These are phyloP conservation scores for Rhamphomyia laevipes DNA, from an alignment of 2,888 invertebrate genomes.

Conservation along the genomic window DNA sequence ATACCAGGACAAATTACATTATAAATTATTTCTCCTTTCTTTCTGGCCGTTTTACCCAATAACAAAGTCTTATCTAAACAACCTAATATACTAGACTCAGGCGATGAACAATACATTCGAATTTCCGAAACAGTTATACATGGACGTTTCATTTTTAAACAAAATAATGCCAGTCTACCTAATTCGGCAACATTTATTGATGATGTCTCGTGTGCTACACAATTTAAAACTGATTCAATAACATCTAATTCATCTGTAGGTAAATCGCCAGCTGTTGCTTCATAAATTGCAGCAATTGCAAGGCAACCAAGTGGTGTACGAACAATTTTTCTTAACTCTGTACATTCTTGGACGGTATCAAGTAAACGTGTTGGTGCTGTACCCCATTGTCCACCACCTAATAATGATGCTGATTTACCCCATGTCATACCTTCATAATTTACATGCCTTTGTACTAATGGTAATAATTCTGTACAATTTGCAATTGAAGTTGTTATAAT, in stretches of 20 bases:
- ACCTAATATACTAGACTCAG: conserved; percentile 37
- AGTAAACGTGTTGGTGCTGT: conserved; percentile 37
- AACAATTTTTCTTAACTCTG: conserved; percentile 35
- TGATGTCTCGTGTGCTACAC: conserved; percentile 26
- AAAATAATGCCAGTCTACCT: conserved; percentile 41
- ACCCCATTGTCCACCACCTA: conserved; percentile 40
- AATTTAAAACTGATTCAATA: conserved; percentile 32
- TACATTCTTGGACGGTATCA: conserved; percentile 36
- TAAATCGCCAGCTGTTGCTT: conserved; percentile 35
- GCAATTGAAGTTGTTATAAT: conserved; percentile 41
- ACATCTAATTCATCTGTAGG: conserved; percentile 32
- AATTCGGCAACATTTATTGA: conserved; percentile 38
- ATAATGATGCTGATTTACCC: conserved; percentile 39
- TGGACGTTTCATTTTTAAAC: conserved; percentile 39
- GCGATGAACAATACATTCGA: conserved; percentile 36
- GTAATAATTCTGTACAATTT: conserved; percentile 31
- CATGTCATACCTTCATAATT: conserved; percentile 41
- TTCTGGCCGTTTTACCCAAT: conserved; percentile 35
- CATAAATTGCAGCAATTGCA: conserved; percentile 41
- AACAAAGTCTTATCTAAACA: conserved; percentile 38
- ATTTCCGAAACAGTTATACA: conserved; percentile 41
- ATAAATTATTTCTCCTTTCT: conserved; percentile 36
- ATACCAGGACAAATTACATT: conserved; percentile 41
- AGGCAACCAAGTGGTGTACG: conserved; percentile 44
- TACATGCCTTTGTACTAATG: conserved; percentile 40